These are phyloP conservation scores for Hippopotamus amphibius DNA, from an alignment of 2,113 vertebrate genomes.

Conservation along the genomic window DNA sequence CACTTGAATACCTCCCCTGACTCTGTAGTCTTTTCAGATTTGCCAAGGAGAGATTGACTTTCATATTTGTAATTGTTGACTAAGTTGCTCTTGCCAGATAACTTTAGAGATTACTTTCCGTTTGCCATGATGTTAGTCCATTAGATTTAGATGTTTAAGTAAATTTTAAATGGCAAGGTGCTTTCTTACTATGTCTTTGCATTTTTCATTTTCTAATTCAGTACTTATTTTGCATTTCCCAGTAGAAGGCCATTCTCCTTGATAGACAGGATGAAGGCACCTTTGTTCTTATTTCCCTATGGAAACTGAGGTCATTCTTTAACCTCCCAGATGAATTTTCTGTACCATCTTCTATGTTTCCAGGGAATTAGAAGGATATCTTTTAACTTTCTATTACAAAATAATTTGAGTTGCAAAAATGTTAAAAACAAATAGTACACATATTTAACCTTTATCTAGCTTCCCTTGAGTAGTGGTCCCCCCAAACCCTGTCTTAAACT, in stretches of 20 bases:
- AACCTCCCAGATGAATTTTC: not conserved
- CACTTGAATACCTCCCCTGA: not conserved
- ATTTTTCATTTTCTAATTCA: slow-evolving; percentile 23
- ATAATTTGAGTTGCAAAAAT: slow-evolving; percentile 14
- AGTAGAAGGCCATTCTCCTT: not conserved
- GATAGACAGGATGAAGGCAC: not conserved
- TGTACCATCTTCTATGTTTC: not conserved
- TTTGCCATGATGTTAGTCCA: not conserved
- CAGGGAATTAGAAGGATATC: not conserved
- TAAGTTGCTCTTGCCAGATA: not conserved
- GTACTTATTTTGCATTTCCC: slow-evolving; percentile 14
- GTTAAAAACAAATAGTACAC: not conserved
- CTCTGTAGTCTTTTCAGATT: not conserved
- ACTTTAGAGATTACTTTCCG: not conserved
- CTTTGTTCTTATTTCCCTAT: not conserved
- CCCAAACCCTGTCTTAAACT: not conserved
- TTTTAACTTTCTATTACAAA: slow-evolving; percentile 45
- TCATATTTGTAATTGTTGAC: not conserved
- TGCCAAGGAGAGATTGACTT: not conserved
- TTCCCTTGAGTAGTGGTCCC: not conserved
- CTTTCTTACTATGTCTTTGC: not conserved
- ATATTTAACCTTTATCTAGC: not conserved
- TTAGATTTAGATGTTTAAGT: slow-evolving; percentile 25
- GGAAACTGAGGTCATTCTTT: slow-evolving; percentile 11
- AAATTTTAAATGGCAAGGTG: not conserved